A percentile compares a stretch with the other conserved stretches of the same genome.
These are phyloP conservation scores for Pygoscelis adeliae DNA, from an alignment of 2,113 vertebrate species.

Conservation along the genomic window DNA sequence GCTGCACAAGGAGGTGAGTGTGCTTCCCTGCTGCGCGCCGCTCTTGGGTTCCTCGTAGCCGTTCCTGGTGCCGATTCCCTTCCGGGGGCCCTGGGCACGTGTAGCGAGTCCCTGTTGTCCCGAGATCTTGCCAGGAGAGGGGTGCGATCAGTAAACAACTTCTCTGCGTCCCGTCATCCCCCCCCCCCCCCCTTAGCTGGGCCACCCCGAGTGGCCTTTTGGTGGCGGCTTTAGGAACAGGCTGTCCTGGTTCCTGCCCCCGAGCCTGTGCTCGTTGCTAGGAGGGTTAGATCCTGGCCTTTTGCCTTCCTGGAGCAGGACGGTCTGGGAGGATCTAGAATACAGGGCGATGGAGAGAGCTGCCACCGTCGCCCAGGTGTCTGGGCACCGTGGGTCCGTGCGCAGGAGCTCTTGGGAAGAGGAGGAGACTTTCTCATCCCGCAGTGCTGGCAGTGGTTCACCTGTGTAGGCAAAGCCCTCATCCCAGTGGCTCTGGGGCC, in stretches of 20 bases:
- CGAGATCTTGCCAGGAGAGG: not conserved
- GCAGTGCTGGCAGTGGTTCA: not conserved
- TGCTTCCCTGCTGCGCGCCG: accelerated
- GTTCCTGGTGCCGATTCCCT: not conserved
- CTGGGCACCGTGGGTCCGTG: not conserved
- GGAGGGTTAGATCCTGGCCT: not conserved
- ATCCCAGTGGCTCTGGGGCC: not conserved
- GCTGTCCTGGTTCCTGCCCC: not conserved
- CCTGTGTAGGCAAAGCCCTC: not conserved
- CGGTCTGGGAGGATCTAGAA: not conserved
- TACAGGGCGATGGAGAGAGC: not conserved
- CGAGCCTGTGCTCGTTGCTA: not conserved
- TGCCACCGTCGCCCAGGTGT: not conserved
- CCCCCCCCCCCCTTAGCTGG: not conserved
- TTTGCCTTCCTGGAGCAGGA: not conserved
- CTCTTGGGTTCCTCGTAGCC: accelerated
- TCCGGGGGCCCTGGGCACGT: accelerated
- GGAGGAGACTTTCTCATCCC: not conserved
- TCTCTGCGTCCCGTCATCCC: not conserved
- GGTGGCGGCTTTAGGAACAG: not conserved
- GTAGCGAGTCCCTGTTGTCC: not conserved
- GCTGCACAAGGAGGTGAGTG: conserved; percentile 86
- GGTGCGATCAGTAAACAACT: not conserved
- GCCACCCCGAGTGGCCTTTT: accelerated
- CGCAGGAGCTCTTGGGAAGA: not conserved